Evolutionary conservation across 2,113 vertebrate species (phyloP).

Genomic region (Podilymbus podiceps): DNA sequence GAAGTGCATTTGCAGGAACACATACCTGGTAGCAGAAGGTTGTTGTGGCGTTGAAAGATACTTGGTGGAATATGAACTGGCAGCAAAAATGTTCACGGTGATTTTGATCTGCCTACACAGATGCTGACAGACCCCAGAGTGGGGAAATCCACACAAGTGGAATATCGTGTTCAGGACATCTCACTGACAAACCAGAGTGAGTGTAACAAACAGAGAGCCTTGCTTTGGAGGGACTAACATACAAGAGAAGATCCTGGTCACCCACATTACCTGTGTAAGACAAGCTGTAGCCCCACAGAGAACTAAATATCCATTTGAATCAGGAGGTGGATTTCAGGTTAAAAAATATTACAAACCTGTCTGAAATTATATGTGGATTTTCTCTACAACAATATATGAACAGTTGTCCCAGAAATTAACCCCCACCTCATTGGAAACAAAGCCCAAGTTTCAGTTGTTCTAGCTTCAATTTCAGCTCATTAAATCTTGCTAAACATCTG

Average conservation of each 20-base stretch:
- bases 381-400: background rate
- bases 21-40: background rate
- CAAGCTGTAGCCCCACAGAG: background rate
- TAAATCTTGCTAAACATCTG: background rate
- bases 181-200: slow-evolving; percentile 22
- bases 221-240: background rate
- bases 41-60: background rate
- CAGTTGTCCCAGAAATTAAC: background rate
- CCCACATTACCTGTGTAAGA: fast-evolving
- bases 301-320: background rate
- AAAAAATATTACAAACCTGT: background rate
- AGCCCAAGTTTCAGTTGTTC: background rate
- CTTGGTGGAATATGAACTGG: background rate
- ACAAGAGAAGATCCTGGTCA: background rate
- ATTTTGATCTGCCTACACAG: slow-evolving; percentile 4
- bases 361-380: background rate
- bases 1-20: background rate
- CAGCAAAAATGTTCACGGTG: background rate
- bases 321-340: background rate
- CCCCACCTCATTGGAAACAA: background rate
- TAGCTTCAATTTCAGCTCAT: background rate
- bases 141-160: background rate
- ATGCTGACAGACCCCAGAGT: background rate
- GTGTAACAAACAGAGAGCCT: background rate
- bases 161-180: background rate